Base-by-base conservation (phyloP, 2,888 invertebrate species). In the Pristionchus japonicus region DNA sequence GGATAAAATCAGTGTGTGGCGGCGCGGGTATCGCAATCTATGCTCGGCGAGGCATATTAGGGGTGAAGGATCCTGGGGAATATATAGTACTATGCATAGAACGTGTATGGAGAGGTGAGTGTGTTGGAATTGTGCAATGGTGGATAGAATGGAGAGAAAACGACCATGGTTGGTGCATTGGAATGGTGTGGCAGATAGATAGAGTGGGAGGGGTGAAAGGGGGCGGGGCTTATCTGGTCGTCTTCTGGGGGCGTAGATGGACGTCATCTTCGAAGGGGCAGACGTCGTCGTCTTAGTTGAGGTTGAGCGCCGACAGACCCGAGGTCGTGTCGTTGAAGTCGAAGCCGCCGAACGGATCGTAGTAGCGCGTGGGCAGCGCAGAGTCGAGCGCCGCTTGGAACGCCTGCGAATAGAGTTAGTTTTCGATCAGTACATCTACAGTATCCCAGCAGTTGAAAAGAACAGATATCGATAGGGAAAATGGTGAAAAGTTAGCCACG, bases 331-430 rank as follows among this genome's bases (percentile, higher is more conserved):
- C 85, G 64, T 85, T 85, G 85, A 64, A 43, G 64, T 89, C 88
- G 70, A 90, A 90, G n/a, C 92, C 92, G 34, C 92, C 92, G 88
- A 92, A 92, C 17, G 91, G 91, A 86, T 91, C 91, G 74, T 92
- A 92, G 85, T 91, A 92, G 20, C 90, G 89, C 20, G 34, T 49
- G 23, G 74, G 47, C 70, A 64, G 40, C 20, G 61, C 83, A 15
- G 83, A 40, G 15, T 85, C 85, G 17, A 86, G 49, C 1, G 74
- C 70, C 23, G 70, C 67, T 43, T 74, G 86, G 49, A 86, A 74
- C 34, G 61, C 70, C 74, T 86, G 86, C 31, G 13, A 15, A 20
- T 34, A 15, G 13, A n/a, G n/a, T n/a, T 6, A 43, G 27, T 40
- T 52, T 3, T 4, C 7, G 13, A 27, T n/a, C 3, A 20, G 17